Evolutionary conservation across 2,113 vertebrate genomes (phyloP), one percentile per base, ranked within the genome.

Genomic region (Conger conger): DNA sequence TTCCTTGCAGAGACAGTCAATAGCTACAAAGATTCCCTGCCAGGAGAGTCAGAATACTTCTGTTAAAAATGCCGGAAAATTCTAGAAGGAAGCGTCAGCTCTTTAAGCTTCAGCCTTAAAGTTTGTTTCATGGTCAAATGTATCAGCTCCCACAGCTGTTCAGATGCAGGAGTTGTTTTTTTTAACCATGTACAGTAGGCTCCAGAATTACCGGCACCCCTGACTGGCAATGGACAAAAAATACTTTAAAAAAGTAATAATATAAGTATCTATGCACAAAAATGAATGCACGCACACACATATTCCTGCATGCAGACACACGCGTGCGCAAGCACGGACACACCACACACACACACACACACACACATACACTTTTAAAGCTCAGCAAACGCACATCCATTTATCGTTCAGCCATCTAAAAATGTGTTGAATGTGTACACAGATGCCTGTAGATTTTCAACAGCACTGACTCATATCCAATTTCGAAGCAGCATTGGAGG

Each of bases 61-160:
- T 60, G 57, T 27, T 20, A 63, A 7, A 27, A 63, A 27, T 63
- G 57, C 57, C 27, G 11, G 57, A 63, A 63, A 63, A 63, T 63
- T 27, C 20, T 63, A 63, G 57, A 63, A 63, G 0, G 54, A 57
- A 57, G 54, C 54, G 11, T 57, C 15, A 57, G 54, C 54, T 89
- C 90, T 92, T 87, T 88, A 87, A 89, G 89, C 90, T 91, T 89
- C 86, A 89, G 87, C 91, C 89, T 89, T 89, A 89, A 92, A 91
- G 85, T 87, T 89, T 83, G 85, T 88, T 91, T 89, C 87, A 91
- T 86, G 89, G 91, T 88, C 37, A 83, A 81, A 83, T 88, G 80
- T 79, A 76, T 81, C 60, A 83, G 35, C 79, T 87, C 89, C 92
- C 85, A 42, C 89, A 45, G 86, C 83, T 60, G 53, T 82, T 87